These are phyloP conservation scores for Rotaria sp. DNA, from an alignment of 2,888 invertebrate genomes.

Conservation along the genomic window DNA sequence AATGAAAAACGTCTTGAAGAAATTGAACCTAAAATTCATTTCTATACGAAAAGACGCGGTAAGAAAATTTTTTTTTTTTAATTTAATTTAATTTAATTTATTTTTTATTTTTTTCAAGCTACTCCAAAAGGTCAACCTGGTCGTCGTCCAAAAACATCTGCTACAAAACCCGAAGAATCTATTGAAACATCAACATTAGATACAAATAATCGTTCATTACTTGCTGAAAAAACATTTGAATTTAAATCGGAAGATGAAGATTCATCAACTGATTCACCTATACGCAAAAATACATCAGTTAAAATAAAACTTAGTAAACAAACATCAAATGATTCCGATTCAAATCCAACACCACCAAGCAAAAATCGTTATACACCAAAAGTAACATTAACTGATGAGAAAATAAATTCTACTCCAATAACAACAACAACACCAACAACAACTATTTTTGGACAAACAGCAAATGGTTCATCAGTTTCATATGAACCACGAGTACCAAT, in stretches of 20 bases:
- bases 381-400: no score
- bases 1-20: not conserved
- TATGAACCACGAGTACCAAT: not conserved
- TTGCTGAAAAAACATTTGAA: constrained; percentile 16
- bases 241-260: not conserved
- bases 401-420: not conserved
- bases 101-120: not conserved
- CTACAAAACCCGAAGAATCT: not conserved
- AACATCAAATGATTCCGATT: not conserved
- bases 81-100: not conserved
- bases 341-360: not conserved
- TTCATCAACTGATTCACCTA: not conserved
- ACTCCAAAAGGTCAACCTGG: not conserved
- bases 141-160: not conserved
- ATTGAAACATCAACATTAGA: not conserved
- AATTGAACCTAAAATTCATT: not conserved
- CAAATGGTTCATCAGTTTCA: not conserved
- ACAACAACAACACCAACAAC: not conserved
- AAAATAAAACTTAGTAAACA: not conserved
- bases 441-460: not conserved
- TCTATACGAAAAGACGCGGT: not conserved
- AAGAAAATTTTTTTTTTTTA: no score
- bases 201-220: not conserved
- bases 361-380: not conserved
- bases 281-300: not conserved